These are phyloP conservation scores for Spilarctia lutea DNA, from an alignment of 2,888 invertebrate species.

Conservation along the genomic window DNA sequence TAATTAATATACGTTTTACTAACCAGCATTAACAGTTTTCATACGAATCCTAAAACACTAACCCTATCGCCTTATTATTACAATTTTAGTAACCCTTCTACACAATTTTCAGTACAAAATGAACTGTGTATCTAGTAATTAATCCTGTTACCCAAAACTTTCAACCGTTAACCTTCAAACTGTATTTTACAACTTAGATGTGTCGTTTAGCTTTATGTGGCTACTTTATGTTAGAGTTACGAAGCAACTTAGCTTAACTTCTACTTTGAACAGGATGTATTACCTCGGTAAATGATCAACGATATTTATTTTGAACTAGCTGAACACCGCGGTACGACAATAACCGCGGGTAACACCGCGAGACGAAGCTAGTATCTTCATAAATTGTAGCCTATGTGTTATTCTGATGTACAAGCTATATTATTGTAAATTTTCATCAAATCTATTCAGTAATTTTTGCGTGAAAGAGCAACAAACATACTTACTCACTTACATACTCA, in stretches of 20 bases:
- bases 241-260: background rate
- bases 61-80: background rate
- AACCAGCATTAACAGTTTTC: background rate
- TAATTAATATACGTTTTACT: background rate
- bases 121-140: background rate
- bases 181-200: slow-evolving; percentile 1
- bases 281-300: background rate
- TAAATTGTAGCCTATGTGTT: no score
- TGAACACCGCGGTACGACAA: no score
- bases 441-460: no score
- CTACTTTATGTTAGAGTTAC: background rate
- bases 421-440: no score
- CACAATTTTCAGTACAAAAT: background rate
- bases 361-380: no score
- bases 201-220: background rate
- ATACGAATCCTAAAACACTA: background rate
- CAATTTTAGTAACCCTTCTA: background rate
- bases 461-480: no score
- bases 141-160: slow-evolving; percentile 6
- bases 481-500: no score
- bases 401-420: no score
- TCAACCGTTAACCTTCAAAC: background rate
- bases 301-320: no score
- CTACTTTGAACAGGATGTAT: background rate
- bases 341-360: no score